Conservation (phyloP, 1,140 invertebrate genomes). For the Drosophila equinoxialis region DNA sequence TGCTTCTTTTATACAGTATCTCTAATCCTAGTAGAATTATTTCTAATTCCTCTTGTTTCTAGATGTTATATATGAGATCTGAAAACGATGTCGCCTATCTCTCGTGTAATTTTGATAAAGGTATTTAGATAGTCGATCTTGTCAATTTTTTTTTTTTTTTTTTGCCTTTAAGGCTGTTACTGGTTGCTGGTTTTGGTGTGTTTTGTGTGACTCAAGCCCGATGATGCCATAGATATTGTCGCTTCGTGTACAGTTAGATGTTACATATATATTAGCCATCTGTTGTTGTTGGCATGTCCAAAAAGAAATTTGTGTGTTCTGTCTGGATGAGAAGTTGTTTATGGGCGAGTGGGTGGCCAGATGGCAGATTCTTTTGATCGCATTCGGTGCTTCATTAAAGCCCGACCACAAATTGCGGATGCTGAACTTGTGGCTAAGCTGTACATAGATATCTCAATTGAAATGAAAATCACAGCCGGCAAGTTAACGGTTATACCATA, state of each 20-base stretch:
- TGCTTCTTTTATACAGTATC: no score
- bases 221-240: constrained; percentile 74
- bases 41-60: no score
- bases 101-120: background rate
- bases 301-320: constrained; percentile 37
- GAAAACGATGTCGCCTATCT: no score
- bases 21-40: no score
- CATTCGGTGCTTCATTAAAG: constrained; percentile 61
- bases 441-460: constrained; percentile 72
- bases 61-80: background rate
- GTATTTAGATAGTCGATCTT: background rate
- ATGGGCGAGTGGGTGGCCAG: constrained; percentile 69
- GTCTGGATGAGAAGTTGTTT: constrained; percentile 58
- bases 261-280: constrained; percentile 76
- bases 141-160: background rate
- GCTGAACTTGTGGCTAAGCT: constrained; percentile 31
- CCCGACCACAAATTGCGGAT: constrained; percentile 59
- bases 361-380: constrained; percentile 26
- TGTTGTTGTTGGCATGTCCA: constrained; percentile 48
- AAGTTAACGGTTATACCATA: constrained; percentile 42
- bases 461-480: constrained; percentile 72
- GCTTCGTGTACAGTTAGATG: constrained; percentile 76
- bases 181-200: constrained; percentile 9
- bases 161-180: background rate
- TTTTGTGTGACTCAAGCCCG: constrained; percentile 18